These are phyloP conservation scores for Corydoras sp. DNA, from an alignment of 2,113 vertebrate genomes.

Conservation along the genomic window DNA sequence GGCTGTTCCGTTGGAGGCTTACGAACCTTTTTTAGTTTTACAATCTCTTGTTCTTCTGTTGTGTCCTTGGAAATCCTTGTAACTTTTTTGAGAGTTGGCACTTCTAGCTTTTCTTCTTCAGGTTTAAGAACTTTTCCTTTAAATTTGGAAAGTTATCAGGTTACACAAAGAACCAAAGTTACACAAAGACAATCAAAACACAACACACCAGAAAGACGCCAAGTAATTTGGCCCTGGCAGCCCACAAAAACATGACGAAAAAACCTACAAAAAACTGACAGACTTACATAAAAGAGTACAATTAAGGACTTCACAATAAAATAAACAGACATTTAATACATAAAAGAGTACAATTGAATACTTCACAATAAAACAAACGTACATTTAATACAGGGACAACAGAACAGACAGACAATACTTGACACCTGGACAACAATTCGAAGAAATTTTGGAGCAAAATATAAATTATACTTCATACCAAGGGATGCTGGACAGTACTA, in stretches of 20 bases:
- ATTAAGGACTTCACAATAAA: background rate
- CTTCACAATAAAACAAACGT: background rate
- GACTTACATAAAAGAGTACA: constrained; percentile 9
- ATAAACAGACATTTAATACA: constrained; percentile 6
- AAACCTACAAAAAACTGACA: constrained; percentile 5
- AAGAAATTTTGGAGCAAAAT: background rate
- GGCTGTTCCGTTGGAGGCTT: constrained; percentile 54
- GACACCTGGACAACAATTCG: background rate
- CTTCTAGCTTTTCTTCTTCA: constrained; percentile 65
- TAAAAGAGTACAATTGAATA: constrained; percentile 13
- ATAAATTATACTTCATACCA: background rate
- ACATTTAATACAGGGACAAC: background rate
- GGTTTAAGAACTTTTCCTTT: constrained; percentile 64
- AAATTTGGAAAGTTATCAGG: constrained; percentile 46
- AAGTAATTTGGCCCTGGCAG: constrained; percentile 11
- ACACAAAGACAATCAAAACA: constrained; percentile 24
- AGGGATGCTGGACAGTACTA: background rate
- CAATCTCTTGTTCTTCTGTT: constrained; percentile 57
- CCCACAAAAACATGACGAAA: constrained; percentile 20
- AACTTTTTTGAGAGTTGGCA: constrained; percentile 65
- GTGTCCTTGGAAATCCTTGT: constrained; percentile 51
- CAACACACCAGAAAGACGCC: constrained; percentile 11
- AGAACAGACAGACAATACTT: constrained; percentile 25
- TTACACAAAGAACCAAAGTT: constrained; percentile 38
- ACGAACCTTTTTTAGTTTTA: constrained; percentile 63